These are phyloP conservation scores for Globodera ellingtonae DNA, from an alignment of 1,140 invertebrate genomes.

Conservation along the genomic window DNA sequence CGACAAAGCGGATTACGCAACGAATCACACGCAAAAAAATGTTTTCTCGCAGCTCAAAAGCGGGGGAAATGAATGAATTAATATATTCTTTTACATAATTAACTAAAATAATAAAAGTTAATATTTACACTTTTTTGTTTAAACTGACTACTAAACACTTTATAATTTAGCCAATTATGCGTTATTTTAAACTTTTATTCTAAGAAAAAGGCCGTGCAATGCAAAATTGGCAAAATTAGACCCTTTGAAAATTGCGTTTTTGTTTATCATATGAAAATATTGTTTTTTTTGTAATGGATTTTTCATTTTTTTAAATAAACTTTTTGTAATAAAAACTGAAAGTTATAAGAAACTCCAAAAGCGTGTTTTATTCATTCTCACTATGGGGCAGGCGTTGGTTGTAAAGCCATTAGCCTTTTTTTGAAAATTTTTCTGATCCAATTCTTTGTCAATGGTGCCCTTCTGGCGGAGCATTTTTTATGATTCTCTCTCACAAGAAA, in stretches of 20 bases:
- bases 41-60: background rate
- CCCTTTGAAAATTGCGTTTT: background rate
- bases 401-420: background rate
- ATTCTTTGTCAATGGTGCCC: background rate
- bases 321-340: background rate
- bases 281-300: background rate
- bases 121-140: background rate
- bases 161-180: background rate
- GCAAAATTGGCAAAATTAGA: background rate
- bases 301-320: background rate
- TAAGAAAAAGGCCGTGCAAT: background rate
- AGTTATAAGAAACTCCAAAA: background rate
- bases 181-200: background rate
- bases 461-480: background rate
- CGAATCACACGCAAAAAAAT: background rate
- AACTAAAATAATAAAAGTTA: background rate
- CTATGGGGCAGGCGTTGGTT: background rate
- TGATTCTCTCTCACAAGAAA: background rate
- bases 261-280: background rate
- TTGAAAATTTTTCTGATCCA: background rate
- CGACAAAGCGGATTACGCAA: background rate
- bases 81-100: background rate
- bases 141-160: too few relatives aligned
- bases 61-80: background rate
- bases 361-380: background rate